Evolutionary conservation across 2,113 vertebrate species (phyloP).

Genomic region (Mustela nigripes): DNA sequence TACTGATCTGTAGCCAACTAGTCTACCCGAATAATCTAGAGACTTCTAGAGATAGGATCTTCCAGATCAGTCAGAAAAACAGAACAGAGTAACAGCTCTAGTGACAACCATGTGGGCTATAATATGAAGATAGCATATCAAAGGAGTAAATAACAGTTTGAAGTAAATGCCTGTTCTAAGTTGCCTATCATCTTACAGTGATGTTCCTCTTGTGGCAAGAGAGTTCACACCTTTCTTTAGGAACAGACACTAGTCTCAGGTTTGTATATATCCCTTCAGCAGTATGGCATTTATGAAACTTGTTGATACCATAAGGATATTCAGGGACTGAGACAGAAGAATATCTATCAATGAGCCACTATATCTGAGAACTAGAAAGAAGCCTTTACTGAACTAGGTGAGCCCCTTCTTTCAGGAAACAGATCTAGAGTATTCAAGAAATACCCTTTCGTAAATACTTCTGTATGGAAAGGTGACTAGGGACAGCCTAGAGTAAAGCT

Average conservation of each 20-base stretch:
- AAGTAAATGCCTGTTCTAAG: neutral
- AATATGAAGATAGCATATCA: neutral
- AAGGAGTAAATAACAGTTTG: neutral
- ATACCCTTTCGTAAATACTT: neutral
- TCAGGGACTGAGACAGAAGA: neutral
- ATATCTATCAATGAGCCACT: neutral
- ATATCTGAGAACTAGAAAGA: conserved; percentile 30
- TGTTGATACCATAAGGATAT: neutral
- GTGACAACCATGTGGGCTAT: neutral
- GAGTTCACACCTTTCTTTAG: neutral
- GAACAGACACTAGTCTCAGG: conserved; percentile 7
- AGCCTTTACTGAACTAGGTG: neutral
- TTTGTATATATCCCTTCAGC: neutral
- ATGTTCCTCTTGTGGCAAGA: neutral
- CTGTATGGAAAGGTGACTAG: neutral
- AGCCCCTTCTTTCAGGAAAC: neutral
- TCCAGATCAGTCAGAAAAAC: conserved; percentile 44
- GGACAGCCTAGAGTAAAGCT: neutral
- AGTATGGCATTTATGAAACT: neutral
- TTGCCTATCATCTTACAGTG: neutral
- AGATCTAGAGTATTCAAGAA: conserved; percentile 33
- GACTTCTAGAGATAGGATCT: neutral
- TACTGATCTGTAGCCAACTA: neutral
- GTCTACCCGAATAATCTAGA: conserved; percentile 13
- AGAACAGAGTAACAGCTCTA: neutral